Evolutionary conservation across 2,797 vertebrate species (phyloP), one percentile per base, ranked within the genome.

Genomic region (Pantherophis vulpinus): DNA sequence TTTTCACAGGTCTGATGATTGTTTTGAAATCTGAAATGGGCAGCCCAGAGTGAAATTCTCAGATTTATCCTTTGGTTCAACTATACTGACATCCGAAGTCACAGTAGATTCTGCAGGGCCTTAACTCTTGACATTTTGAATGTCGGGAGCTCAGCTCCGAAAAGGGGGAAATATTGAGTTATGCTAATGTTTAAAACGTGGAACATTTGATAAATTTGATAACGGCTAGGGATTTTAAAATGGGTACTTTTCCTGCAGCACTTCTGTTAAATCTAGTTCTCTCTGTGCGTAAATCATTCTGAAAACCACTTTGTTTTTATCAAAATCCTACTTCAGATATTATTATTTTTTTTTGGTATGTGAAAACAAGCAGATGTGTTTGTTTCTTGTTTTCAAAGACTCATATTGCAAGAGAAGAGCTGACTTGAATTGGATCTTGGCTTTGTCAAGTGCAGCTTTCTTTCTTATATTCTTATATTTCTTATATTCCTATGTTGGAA

Each of bases 141-240:
- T 61, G 86, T 88, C 66, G 83, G 86, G 55, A 27, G 18, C 86
- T 91, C 58, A 23, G 25, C 47, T 60, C 42, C 18, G 20, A 42
- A 91, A 56, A 58, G 9, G 88, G n/a, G n/a, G n/a, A 88, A 88
- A 89, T 89, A 90, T 18, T 60, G 90, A 88, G 58, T 83, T 88
- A 91, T 88, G 93, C 66, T 91, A 93, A 93, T 91, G 51, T 55
- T 61, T 55, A 47, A 88, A 88, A 79, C 23, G 55, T n/a, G 23
- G 86, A 55, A 83, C 88, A 91, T 83, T 56, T 59, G 86, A 91
- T 93, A 54, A 55, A 83, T 79, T 61, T 61, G 86, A 37, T 58
- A 91, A 91, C 91, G 90, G 93, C 83, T 87, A 56, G 47, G 11
- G 18, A 29, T 88, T 88, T 91, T 54, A 8, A 59, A 93, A 61